These are phyloP conservation scores for Eretmochelys imbricata DNA, from an alignment of 2,113 vertebrate species.

Conservation along the genomic window DNA sequence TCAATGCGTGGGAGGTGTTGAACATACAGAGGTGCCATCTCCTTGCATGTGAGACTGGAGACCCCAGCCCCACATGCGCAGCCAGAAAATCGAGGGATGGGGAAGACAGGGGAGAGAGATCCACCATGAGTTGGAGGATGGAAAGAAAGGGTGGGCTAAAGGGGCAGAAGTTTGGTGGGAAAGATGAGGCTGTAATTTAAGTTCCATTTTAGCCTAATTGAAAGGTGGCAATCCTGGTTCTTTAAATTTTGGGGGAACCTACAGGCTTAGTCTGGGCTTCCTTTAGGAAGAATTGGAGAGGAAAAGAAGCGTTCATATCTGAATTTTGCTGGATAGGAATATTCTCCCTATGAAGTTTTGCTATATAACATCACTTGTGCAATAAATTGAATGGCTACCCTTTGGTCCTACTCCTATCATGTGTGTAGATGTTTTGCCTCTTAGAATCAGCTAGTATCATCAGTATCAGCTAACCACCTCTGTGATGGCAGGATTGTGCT, in stretches of 20 bases:
- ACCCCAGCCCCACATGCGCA: background rate
- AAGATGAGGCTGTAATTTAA: background rate
- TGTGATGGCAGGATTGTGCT: background rate
- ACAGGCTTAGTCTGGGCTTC: background rate
- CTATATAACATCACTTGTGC: background rate
- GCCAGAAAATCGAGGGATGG: background rate
- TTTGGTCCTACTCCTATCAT: slow-evolving; percentile 31
- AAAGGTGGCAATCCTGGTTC: background rate
- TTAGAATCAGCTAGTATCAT: slow-evolving; percentile 44
- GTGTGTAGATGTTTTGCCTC: slow-evolving; percentile 15
- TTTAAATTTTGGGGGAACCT: background rate
- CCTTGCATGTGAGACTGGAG: background rate
- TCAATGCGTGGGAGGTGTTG: background rate
- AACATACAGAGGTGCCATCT: background rate
- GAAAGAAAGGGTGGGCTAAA: background rate
- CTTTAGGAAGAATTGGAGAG: background rate
- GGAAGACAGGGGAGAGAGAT: background rate
- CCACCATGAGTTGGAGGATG: background rate
- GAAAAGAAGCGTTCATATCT: background rate
- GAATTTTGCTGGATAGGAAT: background rate
- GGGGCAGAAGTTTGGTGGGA: background rate
- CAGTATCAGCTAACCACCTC: background rate
- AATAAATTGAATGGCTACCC: background rate
- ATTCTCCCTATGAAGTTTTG: background rate
- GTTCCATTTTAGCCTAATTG: background rate